Conservation (phyloP, 2,888 invertebrate species). For the Portevinia maculata region DNA sequence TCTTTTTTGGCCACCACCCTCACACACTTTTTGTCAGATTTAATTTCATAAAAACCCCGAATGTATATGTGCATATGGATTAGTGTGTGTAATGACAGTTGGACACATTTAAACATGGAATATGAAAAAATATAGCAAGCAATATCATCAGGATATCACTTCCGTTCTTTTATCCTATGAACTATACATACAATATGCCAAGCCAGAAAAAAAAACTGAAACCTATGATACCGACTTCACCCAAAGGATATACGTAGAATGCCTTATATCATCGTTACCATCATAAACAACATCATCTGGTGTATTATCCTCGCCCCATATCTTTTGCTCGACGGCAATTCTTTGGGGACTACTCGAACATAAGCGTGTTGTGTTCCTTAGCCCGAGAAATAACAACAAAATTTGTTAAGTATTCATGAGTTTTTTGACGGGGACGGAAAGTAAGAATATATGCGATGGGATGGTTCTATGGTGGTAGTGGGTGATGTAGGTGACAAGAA, state of each 20-base stretch:
- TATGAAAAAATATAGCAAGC: background rate
- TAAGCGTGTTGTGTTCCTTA: conserved; percentile 52
- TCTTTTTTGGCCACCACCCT: background rate
- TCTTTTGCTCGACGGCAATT: conserved; percentile 52
- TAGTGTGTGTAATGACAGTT: conserved; percentile 33
- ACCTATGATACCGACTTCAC: conserved; percentile 5
- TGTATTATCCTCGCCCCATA: conserved; percentile 63
- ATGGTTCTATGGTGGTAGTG: background rate
- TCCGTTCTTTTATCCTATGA: conserved; percentile 41
- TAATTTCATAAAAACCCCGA: conserved; percentile 62
- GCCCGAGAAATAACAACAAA: conserved; percentile 34
- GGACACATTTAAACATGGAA: conserved; percentile 26
- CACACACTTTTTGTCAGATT: conserved; percentile 29
- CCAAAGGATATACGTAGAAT: conserved; percentile 44
- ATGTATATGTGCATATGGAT: conserved; percentile 5
- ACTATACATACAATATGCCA: conserved; percentile 41
- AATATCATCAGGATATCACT: conserved; percentile 28
- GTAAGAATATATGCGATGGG: conserved; percentile 19
- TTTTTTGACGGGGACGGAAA: conserved; percentile 44
- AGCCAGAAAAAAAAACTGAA: background rate
- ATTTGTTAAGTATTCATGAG: conserved; percentile 55
- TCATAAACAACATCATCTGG: conserved; percentile 66
- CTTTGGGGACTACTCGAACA: conserved; percentile 63
- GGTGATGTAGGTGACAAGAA: conserved; percentile 37
- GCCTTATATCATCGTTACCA: conserved; percentile 59